phyloP scores from a whole-genome alignment of 2,113 vertebrate species.

The Oxygymnocypris stewartii region DNA sequence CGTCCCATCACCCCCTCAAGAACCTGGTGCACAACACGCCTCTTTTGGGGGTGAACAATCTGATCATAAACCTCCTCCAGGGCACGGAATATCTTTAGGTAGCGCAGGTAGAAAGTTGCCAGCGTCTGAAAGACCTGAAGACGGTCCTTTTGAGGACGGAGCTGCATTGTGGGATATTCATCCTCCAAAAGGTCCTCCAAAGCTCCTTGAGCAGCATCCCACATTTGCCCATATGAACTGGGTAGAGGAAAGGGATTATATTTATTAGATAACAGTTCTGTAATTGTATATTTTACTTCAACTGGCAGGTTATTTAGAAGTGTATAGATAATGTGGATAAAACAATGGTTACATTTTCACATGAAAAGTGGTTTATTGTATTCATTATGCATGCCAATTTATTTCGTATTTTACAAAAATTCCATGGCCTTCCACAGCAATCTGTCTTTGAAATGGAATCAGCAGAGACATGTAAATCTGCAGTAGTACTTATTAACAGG shows the following conservation, averaged over 20 bases:
- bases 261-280: background rate
- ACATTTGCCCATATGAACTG: slow-evolving; percentile 79
- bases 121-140: slow-evolving; percentile 70
- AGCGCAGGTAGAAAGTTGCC: slow-evolving; percentile 78
- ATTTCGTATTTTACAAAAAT: background rate
- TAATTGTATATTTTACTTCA: background rate
- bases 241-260: background rate
- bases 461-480: slow-evolving; percentile 13
- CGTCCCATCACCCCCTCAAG: slow-evolving; percentile 82
- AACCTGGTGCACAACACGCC: slow-evolving; percentile 64
- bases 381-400: background rate
- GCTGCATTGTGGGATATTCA: slow-evolving; percentile 67
- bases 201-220: slow-evolving; percentile 76
- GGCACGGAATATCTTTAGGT: slow-evolving; percentile 77
- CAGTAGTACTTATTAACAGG: slow-evolving; percentile 29
- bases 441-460: slow-evolving; percentile 4
- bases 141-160: slow-evolving; percentile 62
- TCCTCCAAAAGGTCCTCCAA: slow-evolving; percentile 73
- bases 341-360: background rate
- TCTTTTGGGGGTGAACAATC: slow-evolving; percentile 79
- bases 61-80: slow-evolving; percentile 75
- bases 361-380: background rate
- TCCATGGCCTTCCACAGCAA: background rate
- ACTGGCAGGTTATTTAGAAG: background rate
- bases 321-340: background rate